Evolutionary conservation across 30 jellyfish, hydroid and myxozoan species (phyloP), one percentile per base, ranked within the genome.

Genomic region (Pelagia noctiluca): DNA sequence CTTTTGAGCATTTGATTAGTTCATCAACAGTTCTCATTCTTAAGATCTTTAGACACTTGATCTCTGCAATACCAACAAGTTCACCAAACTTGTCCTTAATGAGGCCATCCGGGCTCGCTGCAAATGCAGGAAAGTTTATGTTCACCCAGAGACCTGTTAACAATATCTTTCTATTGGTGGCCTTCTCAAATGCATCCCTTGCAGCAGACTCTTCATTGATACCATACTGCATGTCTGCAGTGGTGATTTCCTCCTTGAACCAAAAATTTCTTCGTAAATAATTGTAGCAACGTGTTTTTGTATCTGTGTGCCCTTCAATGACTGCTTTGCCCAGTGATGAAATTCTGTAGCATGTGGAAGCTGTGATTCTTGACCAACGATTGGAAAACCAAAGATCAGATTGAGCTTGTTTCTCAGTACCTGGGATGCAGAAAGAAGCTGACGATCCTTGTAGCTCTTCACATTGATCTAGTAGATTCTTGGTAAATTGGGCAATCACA

Each of bases 41-140:
- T 21, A 84, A 30, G 29, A 84, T 84, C 53, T 84, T 84, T 31
- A 84, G 76, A 60, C 89, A 84, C 76, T 84, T 84, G 25, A 84
- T 70, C 63, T 84, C 94, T 26, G 72, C 23, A 31, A 84, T 60
- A 19, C 90, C 90, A 35, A 30, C 81, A 3, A 71, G 11, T 23
- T 84, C 50, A 12, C 82, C 82, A 42, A 16, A 8, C 28, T 70
- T 78, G 42, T 50, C 42, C 50, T 22, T 18, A 71, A 82, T 82
- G 18, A 82, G 67, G 23, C 93, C 93, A 82, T 71, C 89, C 37
- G 93, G 93, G 28, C 82, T 69, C 18, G 93, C 93, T 19, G 61
- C 93, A 37, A 82, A 42, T 37, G 37, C 37, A 19, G 81, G 75
- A 36, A 65, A 82, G 28, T 47, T 53, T 32, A 68, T 53, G 63